Evolutionary conservation across 2,797 vertebrate species (phyloP), one percentile per base, ranked within the genome.

Genomic region (Vireo griseus): DNA sequence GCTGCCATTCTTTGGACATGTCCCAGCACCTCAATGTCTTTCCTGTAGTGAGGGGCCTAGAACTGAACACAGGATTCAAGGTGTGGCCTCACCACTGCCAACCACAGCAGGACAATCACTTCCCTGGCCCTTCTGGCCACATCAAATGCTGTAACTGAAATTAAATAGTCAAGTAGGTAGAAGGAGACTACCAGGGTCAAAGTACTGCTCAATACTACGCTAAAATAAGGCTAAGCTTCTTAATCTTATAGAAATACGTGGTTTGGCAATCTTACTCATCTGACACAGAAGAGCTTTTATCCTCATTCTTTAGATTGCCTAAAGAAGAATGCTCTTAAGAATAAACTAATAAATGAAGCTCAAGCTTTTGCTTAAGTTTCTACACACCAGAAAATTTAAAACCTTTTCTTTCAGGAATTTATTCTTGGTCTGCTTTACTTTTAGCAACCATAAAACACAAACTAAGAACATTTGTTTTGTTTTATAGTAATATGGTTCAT

Each of bases 1-100:
- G 0, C 0, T 55, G 77, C 31, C 48, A 0, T 17, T 55, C 26
- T 42, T 9, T 28, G 31, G 16, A 42, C 26, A 4, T 0, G 0
- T 4, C 47, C 26, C 48, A 62, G 37, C 48, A 7, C 22, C 31
- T 44, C 55, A 62, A 3, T 37, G 13, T 25, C 29, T 9, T 75
- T 55, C 13, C 17, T 44, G 22, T 6, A 15, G 16, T 68, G 35
- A 54, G 50, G 5, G 16, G 22, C 26, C 18, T 40, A 54, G 63
- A 68, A 55, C 26, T 21, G 69, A 17, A 55, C 13, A 68, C 16
- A n/a, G 19, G 37, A 68, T n/a, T 75, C 0, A 1, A 88, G 37
- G 6, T 39, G 24, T 14, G 75, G 50, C 20, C 28, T 76, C 37
- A 62, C 8, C 37, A 69, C 13, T 57, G 19, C n/a, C 8, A 14